Base-by-base conservation (phyloP, 1,140 invertebrate species). In the Sinonovacula constricta region DNA sequence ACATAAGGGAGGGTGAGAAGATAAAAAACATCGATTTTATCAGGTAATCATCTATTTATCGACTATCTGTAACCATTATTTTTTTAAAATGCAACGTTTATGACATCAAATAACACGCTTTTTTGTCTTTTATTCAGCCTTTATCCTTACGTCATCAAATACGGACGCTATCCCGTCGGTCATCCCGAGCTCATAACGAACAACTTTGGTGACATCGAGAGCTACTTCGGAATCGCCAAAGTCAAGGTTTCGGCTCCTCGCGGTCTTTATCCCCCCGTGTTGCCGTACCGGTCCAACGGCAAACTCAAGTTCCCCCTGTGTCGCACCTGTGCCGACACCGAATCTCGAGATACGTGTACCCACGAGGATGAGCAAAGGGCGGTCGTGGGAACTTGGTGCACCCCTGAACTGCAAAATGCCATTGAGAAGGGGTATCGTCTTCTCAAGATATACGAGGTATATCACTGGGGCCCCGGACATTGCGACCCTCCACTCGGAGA, bases 311-410 rank as follows among this genome's bases (percentile, higher is more conserved):
- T 68, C 22, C 31, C 24, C 26, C 30, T 68, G 15, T 68, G 66
- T 34, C 10, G 63, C 4, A 45, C 63, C 33, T 66, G 63, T n/a
- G 63, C 63, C 4, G 63, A 66, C 28, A 49, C 22, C 22, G 66
- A 68, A 31, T 53, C n/a, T 65, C 66, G 54, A 54, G 28, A 26
- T 24, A 28, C 51, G 1, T 69, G 51, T 34, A 5, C 10, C 4
- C 59, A 28, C 57, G 22, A 26, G 18, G 59, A 65, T 3, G 5
- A 63, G n/a, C 49, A 91, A 34, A 70, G 89, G 26, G 31, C 60
- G 3, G 80, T 91, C 24, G 83, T 56, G 1, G 90, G 91, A 60
- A 90, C 87, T 2, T 92, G 89, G 88, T 85, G 88, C 0, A 79
- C 83, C 15, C 81, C 87, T 30, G 91, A 92, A 80, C 18, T 91